A percentile compares a stretch with the other conserved stretches of the same genome.
phyloP scores from a whole-genome alignment of 2,797 vertebrate genomes.

The Perodicticus potto region DNA sequence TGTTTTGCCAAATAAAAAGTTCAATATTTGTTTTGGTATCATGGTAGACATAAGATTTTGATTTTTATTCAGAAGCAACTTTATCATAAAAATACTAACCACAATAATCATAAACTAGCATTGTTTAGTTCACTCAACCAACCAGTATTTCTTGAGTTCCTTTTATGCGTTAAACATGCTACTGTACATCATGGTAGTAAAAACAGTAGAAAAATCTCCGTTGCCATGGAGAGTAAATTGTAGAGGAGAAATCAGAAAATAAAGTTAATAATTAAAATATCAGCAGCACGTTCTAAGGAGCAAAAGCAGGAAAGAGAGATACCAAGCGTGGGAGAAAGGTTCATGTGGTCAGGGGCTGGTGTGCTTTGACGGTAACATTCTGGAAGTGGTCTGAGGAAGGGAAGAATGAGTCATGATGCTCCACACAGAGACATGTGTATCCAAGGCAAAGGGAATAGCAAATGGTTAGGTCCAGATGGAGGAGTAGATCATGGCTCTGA shows the following conservation, averaged over 20 bases:
- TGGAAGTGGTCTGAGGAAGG: neutral
- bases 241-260: neutral
- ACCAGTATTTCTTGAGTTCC: neutral
- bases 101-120: neutral
- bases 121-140: neutral
- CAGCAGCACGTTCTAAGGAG: neutral
- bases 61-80: neutral
- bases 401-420: rapidly evolving
- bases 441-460: neutral
- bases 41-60: neutral
- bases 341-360: neutral
- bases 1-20: neutral
- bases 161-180: neutral
- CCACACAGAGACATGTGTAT: neutral
- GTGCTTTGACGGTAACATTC: neutral
- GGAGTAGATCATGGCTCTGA: neutral
- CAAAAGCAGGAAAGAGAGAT: neutral
- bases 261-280: constrained; percentile 17
- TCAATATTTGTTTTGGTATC: constrained; percentile 6
- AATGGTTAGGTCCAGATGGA: rapidly evolving
- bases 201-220: neutral
- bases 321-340: neutral
- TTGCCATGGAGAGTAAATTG: neutral
- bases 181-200: neutral
- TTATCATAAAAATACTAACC: neutral